Conservation (phyloP, 2,888 invertebrate genomes). For the Hybos culiciformis region DNA sequence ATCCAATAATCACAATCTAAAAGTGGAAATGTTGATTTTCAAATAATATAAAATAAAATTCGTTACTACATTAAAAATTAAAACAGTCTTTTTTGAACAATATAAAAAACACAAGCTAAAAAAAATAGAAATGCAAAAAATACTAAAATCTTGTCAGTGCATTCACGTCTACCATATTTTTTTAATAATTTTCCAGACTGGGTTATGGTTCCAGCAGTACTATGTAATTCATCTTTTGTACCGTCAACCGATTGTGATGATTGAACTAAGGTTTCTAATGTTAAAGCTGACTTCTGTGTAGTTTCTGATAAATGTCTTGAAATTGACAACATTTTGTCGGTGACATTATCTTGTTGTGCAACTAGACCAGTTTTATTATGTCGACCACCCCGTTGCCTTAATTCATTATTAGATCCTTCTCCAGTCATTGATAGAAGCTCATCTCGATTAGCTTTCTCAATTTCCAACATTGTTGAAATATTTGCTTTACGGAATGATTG, state of each 20-base stretch:
- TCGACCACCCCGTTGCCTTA: conserved; percentile 41
- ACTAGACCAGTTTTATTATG: conserved; percentile 47
- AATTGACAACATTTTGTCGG: conserved; percentile 71
- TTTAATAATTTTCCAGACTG: conserved; percentile 84
- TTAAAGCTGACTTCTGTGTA: conserved; percentile 72
- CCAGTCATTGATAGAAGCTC: conserved; percentile 46
- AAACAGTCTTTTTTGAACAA: conserved; percentile 80
- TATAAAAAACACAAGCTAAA: conserved; percentile 80
- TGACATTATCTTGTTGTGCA: conserved; percentile 47
- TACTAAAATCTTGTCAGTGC: conserved; percentile 86
- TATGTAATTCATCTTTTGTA: conserved; percentile 68
- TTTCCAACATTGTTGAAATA: conserved; percentile 59
- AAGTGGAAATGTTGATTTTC: too few relatives aligned
- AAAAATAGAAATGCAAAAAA: conserved; percentile 80
- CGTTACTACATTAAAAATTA: too few relatives aligned
- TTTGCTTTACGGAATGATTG: conserved; percentile 70
- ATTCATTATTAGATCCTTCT: conserved; percentile 40
- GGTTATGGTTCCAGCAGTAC: conserved; percentile 73
- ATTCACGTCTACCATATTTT: conserved; percentile 87
- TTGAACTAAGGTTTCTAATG: conserved; percentile 60
- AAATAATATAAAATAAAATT: too few relatives aligned
- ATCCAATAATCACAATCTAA: too few relatives aligned
- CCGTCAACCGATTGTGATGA: conserved; percentile 58
- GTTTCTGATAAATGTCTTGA: conserved; percentile 78
- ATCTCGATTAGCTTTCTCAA: conserved; percentile 61